Base-by-base conservation (phyloP, 2,888 invertebrate genomes). In the Phanerotoma sp. region DNA sequence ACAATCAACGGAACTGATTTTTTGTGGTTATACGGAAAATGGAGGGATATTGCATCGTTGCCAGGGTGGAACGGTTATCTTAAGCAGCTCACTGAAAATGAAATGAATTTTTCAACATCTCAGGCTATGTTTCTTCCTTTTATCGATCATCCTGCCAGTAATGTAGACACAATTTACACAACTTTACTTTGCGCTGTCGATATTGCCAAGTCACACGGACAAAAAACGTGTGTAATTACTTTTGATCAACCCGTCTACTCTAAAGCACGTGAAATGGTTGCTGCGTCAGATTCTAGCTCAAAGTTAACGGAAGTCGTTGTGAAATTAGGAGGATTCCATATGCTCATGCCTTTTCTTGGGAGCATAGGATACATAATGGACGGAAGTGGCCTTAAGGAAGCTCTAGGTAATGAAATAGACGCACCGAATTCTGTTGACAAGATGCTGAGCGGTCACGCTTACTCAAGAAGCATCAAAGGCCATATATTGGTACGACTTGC, bases 351-450 rank as follows among this genome's bases (percentile, higher is more conserved):
- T 3, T 52, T 38, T 62, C 45, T 77, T 15, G 73, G 73, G 54
- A 52, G 67, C 28, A 71, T 77, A 33, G 75, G 74, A 22, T 58
- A 67, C 54, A 69, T 77, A 54, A 78, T 78, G 76, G 56, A 62
- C 45, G 74, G 75, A 54, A 77, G 74, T 57, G 77, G 77, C 6
- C 25, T 77, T 10, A 70, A 71, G 60, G 73, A 77, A 58, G 51
- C 61, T 6, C 52, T 70, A 2, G 13, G 48, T 30, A 13, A n/a
- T n/a, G n/a, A 18, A 5, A 67, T 71, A 48, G 75, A 69, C 62
- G 72, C 71, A 15, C 25, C 55, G 9, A 56, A 53, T 16, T 62
- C 64, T 2, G 56, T 62, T 5, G 64, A 66, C 2, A 64, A 68
- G 60, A 50, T 59, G 51, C 18, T 59, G 4, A 21, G 20, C 9